These are phyloP conservation scores for Capromys pilorides DNA, from an alignment of 2,797 vertebrate species.

Conservation along the genomic window DNA sequence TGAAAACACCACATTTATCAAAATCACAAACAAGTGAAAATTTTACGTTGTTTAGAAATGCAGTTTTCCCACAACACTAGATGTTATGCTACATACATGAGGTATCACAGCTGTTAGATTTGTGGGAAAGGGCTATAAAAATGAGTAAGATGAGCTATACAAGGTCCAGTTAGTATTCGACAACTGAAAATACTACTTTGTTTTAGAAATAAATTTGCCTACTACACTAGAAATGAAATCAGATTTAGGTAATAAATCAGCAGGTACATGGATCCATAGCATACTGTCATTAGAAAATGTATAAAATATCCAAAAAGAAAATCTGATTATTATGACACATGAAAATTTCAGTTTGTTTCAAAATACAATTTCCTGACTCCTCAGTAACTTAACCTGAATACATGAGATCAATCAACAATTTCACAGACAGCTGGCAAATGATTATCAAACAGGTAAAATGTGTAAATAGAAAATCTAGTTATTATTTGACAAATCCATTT, in stretches of 20 bases:
- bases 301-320: conserved; percentile 36
- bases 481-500: conserved; percentile 44
- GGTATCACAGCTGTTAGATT: conserved; percentile 49
- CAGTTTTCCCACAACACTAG: background rate
- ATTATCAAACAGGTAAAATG: conserved; percentile 39
- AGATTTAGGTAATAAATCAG: background rate
- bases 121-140: conserved; percentile 59
- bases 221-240: conserved; percentile 47
- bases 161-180: conserved; percentile 33
- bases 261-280: background rate
- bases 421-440: conserved; percentile 20
- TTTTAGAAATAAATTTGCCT: conserved; percentile 57
- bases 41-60: conserved; percentile 57
- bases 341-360: conserved; percentile 58
- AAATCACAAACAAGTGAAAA: conserved; percentile 56
- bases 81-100: conserved; percentile 51
- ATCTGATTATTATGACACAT: conserved; percentile 39
- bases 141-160: conserved; percentile 44
- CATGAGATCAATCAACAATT: conserved; percentile 32
- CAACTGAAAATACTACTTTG: conserved; percentile 58
- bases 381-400: conserved; percentile 29
- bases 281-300: conserved; percentile 14
- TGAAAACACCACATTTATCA: conserved; percentile 3
- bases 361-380: conserved; percentile 6
- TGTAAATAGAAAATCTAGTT: conserved; percentile 16